These are phyloP conservation scores for Darevskia nairensis DNA, from an alignment of 2,797 vertebrate genomes.

Conservation along the genomic window DNA sequence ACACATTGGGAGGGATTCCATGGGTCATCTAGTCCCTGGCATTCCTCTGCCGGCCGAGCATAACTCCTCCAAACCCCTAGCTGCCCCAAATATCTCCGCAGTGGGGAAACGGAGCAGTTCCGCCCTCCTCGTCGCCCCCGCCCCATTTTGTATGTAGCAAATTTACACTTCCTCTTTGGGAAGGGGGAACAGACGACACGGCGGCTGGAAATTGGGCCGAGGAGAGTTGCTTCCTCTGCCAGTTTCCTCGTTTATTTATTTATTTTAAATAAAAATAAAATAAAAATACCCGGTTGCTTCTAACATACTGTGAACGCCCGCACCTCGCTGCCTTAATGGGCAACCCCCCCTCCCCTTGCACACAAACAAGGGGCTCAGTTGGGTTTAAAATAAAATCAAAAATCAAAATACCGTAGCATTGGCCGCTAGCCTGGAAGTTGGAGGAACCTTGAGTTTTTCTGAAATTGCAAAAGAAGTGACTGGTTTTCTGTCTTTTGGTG, in stretches of 20 bases:
- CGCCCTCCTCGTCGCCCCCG: no score
- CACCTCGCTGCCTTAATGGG: no score
- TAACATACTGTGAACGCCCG: conserved; percentile 33
- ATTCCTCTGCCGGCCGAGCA: no score
- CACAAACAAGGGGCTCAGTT: neutral
- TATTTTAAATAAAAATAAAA: neutral
- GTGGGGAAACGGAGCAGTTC: neutral
- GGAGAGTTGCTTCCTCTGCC: neutral
- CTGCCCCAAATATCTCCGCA: no score
- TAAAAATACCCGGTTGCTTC: neutral
- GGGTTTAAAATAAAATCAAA: no score
- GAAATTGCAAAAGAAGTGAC: neutral
- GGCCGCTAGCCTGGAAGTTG: neutral
- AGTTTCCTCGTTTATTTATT: neutral
- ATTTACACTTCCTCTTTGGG: neutral
- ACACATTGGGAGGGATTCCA: no score
- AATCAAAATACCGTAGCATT: no score
- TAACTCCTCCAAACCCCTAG: neutral
- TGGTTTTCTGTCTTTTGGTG: neutral
- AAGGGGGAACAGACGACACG: no score
- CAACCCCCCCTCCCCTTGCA: neutral
- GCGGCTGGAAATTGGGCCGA: neutral
- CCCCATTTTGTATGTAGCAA: conserved; percentile 1
- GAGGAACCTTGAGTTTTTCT: no score
- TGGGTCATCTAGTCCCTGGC: no score